phyloP scores from a whole-genome alignment of 2,797 vertebrate species.

The Amphiprion clarkii region DNA sequence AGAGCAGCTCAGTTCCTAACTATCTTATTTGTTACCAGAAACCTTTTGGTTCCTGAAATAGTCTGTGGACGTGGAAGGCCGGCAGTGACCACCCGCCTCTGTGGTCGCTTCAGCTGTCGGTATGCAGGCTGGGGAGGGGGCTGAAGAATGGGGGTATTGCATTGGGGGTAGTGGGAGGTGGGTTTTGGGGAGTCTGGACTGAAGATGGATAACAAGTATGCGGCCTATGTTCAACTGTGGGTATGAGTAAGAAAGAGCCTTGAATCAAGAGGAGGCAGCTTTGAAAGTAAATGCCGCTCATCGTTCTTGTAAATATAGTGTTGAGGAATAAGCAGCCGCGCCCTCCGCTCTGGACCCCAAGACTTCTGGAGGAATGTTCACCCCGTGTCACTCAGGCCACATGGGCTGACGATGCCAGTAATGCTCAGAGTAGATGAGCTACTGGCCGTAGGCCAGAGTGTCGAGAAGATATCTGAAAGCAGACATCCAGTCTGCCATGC shows the following conservation, averaged over 20 bases:
- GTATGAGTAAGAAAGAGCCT: slow-evolving; percentile 47
- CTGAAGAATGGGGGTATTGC: slow-evolving; percentile 23
- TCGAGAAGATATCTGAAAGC: slow-evolving; percentile 63
- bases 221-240: slow-evolving; percentile 39
- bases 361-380: slow-evolving; percentile 78
- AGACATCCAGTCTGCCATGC: slow-evolving; percentile 58
- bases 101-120: slow-evolving; percentile 74
- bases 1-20: slow-evolving; percentile 33
- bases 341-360: slow-evolving; percentile 66
- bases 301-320: slow-evolving; percentile 78
- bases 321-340: slow-evolving; percentile 64
- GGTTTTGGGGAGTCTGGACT: slow-evolving; percentile 47
- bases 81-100: slow-evolving; percentile 53
- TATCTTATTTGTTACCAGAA: slow-evolving; percentile 74
- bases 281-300: slow-evolving; percentile 58
- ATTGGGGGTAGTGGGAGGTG: slow-evolving; percentile 12
- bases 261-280: slow-evolving; percentile 45
- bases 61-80: slow-evolving; percentile 44
- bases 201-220: slow-evolving; percentile 68
- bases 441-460: slow-evolving; percentile 61
- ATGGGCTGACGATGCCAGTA: slow-evolving; percentile 66
- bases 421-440: slow-evolving; percentile 63
- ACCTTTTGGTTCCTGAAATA: slow-evolving; percentile 77
- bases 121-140: slow-evolving; percentile 38
- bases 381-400: slow-evolving; percentile 60